Conservation (phyloP, 2,113 vertebrate genomes). For the Morone saxatilis region DNA sequence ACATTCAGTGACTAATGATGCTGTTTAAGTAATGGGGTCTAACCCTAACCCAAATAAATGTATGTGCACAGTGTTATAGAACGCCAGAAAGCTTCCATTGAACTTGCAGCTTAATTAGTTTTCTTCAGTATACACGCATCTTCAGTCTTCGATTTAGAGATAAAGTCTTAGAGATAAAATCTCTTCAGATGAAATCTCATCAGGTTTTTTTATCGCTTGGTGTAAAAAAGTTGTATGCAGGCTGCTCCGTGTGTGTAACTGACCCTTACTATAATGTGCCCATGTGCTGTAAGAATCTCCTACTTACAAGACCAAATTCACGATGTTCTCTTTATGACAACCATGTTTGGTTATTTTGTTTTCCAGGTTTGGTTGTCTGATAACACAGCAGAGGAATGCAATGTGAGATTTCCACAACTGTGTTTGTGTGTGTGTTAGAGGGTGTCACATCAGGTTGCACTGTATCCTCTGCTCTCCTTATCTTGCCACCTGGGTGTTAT, state of each 20-base stretch:
- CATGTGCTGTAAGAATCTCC: background rate
- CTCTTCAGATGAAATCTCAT: too few relatives aligned
- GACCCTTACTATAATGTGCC: background rate
- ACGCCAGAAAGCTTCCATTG: background rate
- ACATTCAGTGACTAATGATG: slow-evolving; percentile 5
- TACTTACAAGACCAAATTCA: background rate
- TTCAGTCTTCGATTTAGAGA: background rate
- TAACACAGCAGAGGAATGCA: background rate
- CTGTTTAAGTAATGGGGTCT: slow-evolving; percentile 17
- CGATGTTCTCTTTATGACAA: background rate
- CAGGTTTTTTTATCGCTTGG: background rate
- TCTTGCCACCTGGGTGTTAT: slow-evolving; percentile 48
- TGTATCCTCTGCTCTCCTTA: slow-evolving; percentile 37
- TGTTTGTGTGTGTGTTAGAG: background rate
- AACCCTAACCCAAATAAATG: background rate
- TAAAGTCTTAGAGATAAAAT: background rate
- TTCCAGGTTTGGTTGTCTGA: slow-evolving; percentile 3
- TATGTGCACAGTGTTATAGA: background rate
- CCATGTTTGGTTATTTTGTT: slow-evolving; percentile 6
- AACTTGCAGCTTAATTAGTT: slow-evolving; percentile 1
- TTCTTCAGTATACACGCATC: background rate
- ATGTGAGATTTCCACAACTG: background rate
- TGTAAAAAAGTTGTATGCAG: slow-evolving; percentile 1
- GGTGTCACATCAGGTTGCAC: background rate
- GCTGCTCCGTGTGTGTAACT: background rate